Evolutionary conservation across 1,140 invertebrate species (phyloP), one percentile per base, ranked within the genome.

Genomic region (Cyphomyrmex costatus): DNA sequence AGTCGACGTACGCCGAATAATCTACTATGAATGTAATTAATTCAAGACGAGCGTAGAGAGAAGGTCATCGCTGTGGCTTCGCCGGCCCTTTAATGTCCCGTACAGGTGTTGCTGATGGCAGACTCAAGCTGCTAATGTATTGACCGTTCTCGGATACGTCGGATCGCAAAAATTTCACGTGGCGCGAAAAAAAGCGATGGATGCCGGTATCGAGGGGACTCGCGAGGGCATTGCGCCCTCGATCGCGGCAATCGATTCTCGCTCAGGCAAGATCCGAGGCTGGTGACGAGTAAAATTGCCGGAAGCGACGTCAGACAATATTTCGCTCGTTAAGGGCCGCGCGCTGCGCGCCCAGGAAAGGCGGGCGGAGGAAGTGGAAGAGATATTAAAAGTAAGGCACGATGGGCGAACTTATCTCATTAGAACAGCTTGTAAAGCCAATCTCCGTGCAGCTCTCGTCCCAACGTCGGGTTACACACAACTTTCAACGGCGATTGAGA

Each of bases 361-460:
- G n/a, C 79, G 79, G 79, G 56, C 19, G 79, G 76, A 84, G 78
- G 78, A 83, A 83, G 79, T 83, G 83, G 80, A 88, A 77, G 88
- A 89, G 90, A 92, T 92, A 93, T 93, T 92, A 92, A 92, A 93
- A 93, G 92, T 92, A 87, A 91, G 88, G 86, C 86, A 92, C 86
- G 82, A 88, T 90, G 91, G 88, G 87, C 87, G 87, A 93, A 93
- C 88, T 93, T 93, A 92, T 92, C 92, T 92, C 92, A 92, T 93
- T 93, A 93, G 91, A 92, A 92, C 88, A 86, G 90, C 90, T 89
- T 92, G 88, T 91, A 92, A 84, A 91, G 89, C 90, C 91, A 91
- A 91, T 90, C 90, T 91, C 90, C 91, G 86, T 76, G 60, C 49
- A 79, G 88, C 88, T 82, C 76, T 88, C 71, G 61, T 77, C 74